Evolutionary conservation across 2,797 vertebrate species (phyloP).

Genomic region (Microctenopoma steveboyesi): DNA sequence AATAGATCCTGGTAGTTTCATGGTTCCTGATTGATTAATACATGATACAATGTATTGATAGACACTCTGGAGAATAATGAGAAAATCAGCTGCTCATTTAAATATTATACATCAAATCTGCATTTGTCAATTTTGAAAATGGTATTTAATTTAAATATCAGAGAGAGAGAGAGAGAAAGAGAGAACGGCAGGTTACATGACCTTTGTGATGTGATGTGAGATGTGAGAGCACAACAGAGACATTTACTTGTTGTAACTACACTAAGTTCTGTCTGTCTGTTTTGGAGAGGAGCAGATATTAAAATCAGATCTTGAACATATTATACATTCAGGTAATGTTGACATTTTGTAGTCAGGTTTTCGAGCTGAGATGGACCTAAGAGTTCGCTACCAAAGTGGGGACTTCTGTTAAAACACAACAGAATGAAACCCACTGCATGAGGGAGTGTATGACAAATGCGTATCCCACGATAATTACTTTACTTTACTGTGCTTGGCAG

Average conservation of each 20-base stretch:
- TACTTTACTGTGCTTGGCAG: too few species aligned
- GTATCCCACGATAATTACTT: too few species aligned
- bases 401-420: too few species aligned
- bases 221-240: neutral
- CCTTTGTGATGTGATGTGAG: too few species aligned
- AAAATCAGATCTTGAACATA: too few species aligned
- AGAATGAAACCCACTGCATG: too few species aligned
- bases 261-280: neutral
- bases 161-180: neutral
- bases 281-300: too few species aligned
- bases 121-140: neutral
- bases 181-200: neutral
- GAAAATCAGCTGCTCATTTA: slow-evolving; percentile 2
- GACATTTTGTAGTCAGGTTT: too few species aligned
- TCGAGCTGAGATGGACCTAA: too few species aligned
- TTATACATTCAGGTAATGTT: too few species aligned
- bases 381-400: too few species aligned
- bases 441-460: too few species aligned
- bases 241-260: neutral
- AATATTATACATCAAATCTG: neutral
- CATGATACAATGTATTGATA: slow-evolving; percentile 5
- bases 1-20: slow-evolving; percentile 12
- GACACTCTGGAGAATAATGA: neutral
- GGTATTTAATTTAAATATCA: slow-evolving; percentile 1
- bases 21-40: slow-evolving; percentile 8